Evolutionary conservation across 1,140 invertebrate species (phyloP), one percentile per base, ranked within the genome.

Genomic region (Ladona fulva): DNA sequence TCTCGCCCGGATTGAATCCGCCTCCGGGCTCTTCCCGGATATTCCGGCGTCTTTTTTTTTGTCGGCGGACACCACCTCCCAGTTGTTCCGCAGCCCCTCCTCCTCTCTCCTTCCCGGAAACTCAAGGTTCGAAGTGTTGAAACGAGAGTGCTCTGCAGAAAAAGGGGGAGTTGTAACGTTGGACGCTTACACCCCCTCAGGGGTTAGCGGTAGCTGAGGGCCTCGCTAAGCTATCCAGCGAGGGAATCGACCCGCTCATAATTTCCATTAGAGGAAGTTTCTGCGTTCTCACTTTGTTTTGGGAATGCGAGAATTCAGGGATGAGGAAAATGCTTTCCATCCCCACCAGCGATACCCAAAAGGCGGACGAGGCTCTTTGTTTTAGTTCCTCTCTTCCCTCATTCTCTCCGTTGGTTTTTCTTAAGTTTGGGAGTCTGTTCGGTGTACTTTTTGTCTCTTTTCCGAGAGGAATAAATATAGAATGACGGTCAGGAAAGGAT

Each of bases 251-350:
- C 44, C 44, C 44, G 44, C 16, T 66, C 52, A 66, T 66, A 66
- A 66, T 66, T 66, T 66, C 52, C 52, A 66, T 66, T 66, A 66
- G 52, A 66, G 52, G 16, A 66, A 66, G 52, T 66, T 66, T 66
- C 52, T 6, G 52, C 12, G 52, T 12, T 12, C 52, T 66, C n/a
- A 66, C 52, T 66, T 66, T 66, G 52, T 66, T 66, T 66, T 66
- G 16, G 52, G 12, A 66, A 66, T 6, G 52, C 52, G 12, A 66
- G 52, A 66, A 22, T 16, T 16, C 5, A 22, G n/a, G 52, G 44
- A 19, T 52, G 44, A 19, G 44, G 44, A 19, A 19, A 66, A 37
- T 37, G 29, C 29, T 37, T 8, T 37, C 29, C 1, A 37, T 37
- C n/a, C n/a, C n/a, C n/a, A n/a, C n/a, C 29, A 37, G 8, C 29